Base-by-base conservation (phyloP, 2,113 vertebrate species). In the Elaphurus davidianus region DNA sequence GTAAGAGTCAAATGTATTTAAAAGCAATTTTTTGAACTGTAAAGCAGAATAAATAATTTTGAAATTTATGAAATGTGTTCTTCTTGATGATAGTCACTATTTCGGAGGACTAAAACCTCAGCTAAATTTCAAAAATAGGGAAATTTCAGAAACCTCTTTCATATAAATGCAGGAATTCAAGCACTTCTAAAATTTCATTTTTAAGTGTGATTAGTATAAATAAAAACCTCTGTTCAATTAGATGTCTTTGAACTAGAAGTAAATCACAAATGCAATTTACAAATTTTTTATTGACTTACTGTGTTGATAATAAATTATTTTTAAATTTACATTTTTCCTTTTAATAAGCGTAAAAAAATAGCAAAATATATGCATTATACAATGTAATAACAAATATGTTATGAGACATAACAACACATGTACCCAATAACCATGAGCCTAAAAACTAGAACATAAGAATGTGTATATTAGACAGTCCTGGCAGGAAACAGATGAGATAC, bases 1-100 rank as follows among this genome's bases (percentile, higher is more conserved):
- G 2, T n/a, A 40, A 87, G 59, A 83, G 23, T 79, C 23, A 78
- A 67, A 81, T 71, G 43, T 36, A 90, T 64, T 79, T 92, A 62
- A 93, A 90, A 93, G 2, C 23, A 83, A 15, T 55, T 62, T 89
- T 95, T 79, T 81, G 47, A 96, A 67, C 12, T 96, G 8, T 64
- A 82, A 94, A 94, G 10, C n/a, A 82, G 25, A 96, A 85, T 57
- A 90, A 74, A 90, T 83, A 60, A 60, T 67, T 95, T 54, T 90
- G 55, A 71, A 92, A 78, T 93, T 40, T 78, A 19, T 64, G 62
- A 97, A 62, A 59, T 84, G 1, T 36, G n/a, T 55, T 81, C n/a
- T n/a, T 33, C 30, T 87, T 67, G 50, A 64, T 82, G 90, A 52
- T 40, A 67, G 82, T 78, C 12, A 87, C 8, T 10, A 57, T 90